These are phyloP conservation scores for Sarcophaga bullata DNA, from an alignment of 1,140 invertebrate genomes.

Conservation along the genomic window DNA sequence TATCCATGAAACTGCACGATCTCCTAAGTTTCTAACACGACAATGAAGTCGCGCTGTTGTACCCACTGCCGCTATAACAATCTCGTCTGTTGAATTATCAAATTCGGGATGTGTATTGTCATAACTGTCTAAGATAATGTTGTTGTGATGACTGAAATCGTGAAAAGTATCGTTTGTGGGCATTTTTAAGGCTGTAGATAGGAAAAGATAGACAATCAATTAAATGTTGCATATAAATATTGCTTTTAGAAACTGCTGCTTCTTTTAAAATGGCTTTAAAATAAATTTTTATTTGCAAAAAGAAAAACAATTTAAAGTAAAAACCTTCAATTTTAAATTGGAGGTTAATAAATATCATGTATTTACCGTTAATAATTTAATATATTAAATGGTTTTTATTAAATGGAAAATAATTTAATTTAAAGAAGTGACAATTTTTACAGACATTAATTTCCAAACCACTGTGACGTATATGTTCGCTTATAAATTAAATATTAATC, in stretches of 20 bases:
- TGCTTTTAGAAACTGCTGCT: no score
- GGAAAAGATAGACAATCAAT: constrained; percentile 13
- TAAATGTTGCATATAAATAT: no score
- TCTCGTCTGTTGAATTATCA: constrained; percentile 86
- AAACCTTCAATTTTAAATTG: no score
- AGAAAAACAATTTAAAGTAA: no score
- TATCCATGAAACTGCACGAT: constrained; percentile 85
- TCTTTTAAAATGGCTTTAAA: no score
- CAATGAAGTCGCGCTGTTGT: constrained; percentile 87
- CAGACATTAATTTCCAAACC: no score
- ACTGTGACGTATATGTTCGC: not conserved
- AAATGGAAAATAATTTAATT: not conserved
- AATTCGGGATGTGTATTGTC: constrained; percentile 78
- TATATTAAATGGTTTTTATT: no score
- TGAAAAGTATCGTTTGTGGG: constrained; percentile 31
- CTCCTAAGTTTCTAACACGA: constrained; percentile 83
- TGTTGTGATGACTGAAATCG: constrained; percentile 54
- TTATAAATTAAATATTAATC: constrained; percentile 6
- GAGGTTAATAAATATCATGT: no score
- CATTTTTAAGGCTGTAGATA: constrained; percentile 18
- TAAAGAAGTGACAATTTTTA: not conserved
- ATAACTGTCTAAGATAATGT: constrained; percentile 56
- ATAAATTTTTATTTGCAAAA: no score
- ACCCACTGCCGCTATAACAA: constrained; percentile 83
- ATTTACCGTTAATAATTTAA: no score